These are phyloP conservation scores for Fregata magnificens DNA, from an alignment of 2,113 vertebrate genomes.

Conservation along the genomic window DNA sequence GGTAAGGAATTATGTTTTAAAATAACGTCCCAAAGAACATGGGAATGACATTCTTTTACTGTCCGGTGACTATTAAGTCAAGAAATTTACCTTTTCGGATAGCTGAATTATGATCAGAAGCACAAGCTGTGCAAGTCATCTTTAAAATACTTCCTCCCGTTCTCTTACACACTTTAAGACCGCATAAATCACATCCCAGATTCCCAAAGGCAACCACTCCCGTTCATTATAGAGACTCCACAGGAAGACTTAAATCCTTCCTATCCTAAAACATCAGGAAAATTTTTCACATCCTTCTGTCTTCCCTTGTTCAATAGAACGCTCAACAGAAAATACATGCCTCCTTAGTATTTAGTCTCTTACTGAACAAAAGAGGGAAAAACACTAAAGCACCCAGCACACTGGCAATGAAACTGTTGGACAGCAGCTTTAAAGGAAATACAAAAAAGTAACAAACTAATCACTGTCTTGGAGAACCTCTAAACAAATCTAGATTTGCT, in stretches of 20 bases:
- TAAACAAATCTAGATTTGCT: not conserved
- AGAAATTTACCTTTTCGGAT: not conserved
- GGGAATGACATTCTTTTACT: not conserved
- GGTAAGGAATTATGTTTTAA: not conserved
- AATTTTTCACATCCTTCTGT: not conserved
- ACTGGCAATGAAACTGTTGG: not conserved
- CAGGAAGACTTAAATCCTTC: not conserved
- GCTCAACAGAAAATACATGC: not conserved
- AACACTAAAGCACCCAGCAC: not conserved
- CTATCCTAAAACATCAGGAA: not conserved
- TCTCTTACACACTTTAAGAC: not conserved
- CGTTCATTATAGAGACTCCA: not conserved
- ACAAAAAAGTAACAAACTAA: not conserved
- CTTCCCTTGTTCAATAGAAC: not conserved
- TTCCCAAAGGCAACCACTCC: not conserved
- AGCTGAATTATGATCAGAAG: not conserved
- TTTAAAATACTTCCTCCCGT: not conserved
- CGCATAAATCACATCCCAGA: not conserved
- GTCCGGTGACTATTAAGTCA: not conserved
- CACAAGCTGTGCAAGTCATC: not conserved
- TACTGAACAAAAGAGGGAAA: not conserved
- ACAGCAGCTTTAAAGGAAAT: not conserved
- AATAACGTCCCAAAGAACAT: not conserved
- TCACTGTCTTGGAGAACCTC: not conserved
- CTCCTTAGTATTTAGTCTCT: not conserved